Conservation (phyloP, 2,888 invertebrate species). For the Eretmocerus hayati region DNA sequence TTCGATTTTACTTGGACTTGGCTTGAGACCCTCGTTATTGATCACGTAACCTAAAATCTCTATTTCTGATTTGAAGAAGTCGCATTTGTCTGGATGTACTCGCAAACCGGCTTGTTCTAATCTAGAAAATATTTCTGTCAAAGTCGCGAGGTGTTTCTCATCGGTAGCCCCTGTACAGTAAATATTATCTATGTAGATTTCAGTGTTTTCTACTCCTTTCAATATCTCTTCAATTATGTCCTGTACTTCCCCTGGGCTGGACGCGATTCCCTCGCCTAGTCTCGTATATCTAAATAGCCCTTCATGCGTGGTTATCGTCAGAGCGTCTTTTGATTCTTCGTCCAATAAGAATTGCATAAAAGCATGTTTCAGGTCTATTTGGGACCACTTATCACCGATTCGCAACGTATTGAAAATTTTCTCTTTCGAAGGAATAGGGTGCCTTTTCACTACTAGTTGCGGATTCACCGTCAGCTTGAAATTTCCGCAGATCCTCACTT, state of each 20-base stretch:
- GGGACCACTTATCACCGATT: slow-evolving; percentile 29
- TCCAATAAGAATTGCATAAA: slow-evolving; percentile 38
- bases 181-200: slow-evolving; percentile 31
- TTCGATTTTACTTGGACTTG: slow-evolving; percentile 11
- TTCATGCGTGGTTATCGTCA: slow-evolving; percentile 38
- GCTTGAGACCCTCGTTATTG: slow-evolving; percentile 7
- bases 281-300: slow-evolving; percentile 34
- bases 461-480: slow-evolving; percentile 31
- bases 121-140: slow-evolving; percentile 27
- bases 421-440: slow-evolving; percentile 29
- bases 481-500: slow-evolving; percentile 27
- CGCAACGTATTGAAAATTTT: slow-evolving; percentile 29
- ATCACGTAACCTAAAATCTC: slow-evolving; percentile 21
- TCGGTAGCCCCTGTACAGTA: slow-evolving; percentile 29
- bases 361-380: slow-evolving; percentile 28
- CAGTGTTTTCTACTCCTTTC: slow-evolving; percentile 29
- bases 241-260: slow-evolving; percentile 38
- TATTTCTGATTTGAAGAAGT: slow-evolving; percentile 29
- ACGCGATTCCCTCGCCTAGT: slow-evolving; percentile 34
- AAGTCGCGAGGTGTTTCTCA: slow-evolving; percentile 24
- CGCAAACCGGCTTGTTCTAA: slow-evolving; percentile 27
- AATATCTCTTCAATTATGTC: slow-evolving; percentile 30
- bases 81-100: slow-evolving; percentile 30
- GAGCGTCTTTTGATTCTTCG: slow-evolving; percentile 29
- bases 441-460: slow-evolving; percentile 25